Evolutionary conservation across 2,888 invertebrate species (phyloP).

Genomic region (Apodemia hepburni): DNA sequence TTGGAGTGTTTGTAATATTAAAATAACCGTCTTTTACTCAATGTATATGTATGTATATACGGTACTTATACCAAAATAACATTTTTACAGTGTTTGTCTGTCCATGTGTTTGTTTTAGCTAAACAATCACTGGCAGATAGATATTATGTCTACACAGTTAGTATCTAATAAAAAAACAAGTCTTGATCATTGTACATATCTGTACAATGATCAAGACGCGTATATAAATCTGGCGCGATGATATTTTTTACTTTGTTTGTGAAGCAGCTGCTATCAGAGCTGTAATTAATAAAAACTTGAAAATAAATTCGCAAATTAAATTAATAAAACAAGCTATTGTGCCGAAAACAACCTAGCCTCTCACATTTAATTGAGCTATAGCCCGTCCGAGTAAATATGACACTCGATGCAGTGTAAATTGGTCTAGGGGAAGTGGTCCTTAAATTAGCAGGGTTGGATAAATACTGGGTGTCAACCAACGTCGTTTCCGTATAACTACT

Average conservation of each 20-base stretch:
- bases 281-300: slow-evolving; percentile 1
- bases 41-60: too few species aligned
- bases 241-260: background rate
- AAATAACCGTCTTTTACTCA: too few species aligned
- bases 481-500: slow-evolving; percentile 4
- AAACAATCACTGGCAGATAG: too few species aligned
- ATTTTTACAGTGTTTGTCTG: too few species aligned
- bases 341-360: slow-evolving; percentile 14
- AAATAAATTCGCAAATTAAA: background rate
- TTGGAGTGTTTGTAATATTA: too few species aligned
- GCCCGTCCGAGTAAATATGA: slow-evolving; percentile 5
- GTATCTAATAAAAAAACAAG: too few species aligned
- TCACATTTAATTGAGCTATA: slow-evolving; percentile 9
- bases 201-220: too few species aligned
- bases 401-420: slow-evolving; percentile 15
- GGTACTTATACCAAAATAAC: too few species aligned
- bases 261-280: background rate
- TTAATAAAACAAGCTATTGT: background rate
- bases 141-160: too few species aligned
- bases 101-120: too few species aligned
- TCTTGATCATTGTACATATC: too few species aligned
- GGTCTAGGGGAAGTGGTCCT: slow-evolving; percentile 35
- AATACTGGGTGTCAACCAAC: slow-evolving; percentile 34
- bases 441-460: slow-evolving; percentile 56
- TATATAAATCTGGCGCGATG: background rate